A percentile compares a stretch with the other conserved stretches of the same genome.
Conservation (phyloP, 2,797 vertebrate genomes). For the Hemitrygon akajei region DNA sequence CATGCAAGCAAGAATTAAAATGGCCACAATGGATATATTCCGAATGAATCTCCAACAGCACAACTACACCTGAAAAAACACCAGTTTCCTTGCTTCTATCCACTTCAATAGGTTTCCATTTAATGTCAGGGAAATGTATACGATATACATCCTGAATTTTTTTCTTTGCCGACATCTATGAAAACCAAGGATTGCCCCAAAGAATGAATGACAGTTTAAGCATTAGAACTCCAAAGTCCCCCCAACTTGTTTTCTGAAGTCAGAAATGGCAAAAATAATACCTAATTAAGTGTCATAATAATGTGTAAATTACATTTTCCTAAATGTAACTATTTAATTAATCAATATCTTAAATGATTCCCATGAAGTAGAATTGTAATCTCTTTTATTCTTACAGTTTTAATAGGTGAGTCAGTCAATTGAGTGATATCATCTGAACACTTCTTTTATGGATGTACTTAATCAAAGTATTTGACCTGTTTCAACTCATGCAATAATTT, state of each 20-base stretch:
- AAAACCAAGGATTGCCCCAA: too few relatives aligned
- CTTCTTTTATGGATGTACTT: not conserved
- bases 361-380: not conserved
- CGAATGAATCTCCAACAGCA: not conserved
- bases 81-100: not conserved
- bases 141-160: too few relatives aligned
- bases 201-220: too few relatives aligned
- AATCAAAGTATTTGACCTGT: not conserved
- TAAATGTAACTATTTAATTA: not conserved
- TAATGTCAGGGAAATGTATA: too few relatives aligned
- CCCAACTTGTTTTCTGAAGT: not conserved
- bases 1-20: not conserved
- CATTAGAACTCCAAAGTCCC: too few relatives aligned
- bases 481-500: too few relatives aligned
- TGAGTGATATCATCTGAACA: not conserved
- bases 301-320: not conserved
- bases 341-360: not conserved
- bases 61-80: not conserved
- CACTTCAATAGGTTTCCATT: too few relatives aligned
- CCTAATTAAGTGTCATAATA: not conserved
- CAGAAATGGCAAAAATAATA: not conserved
- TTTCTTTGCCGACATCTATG: too few relatives aligned
- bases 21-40: not conserved
- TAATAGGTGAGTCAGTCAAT: not conserved
- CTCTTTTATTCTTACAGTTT: not conserved